These are phyloP conservation scores for Sylvilagus bachmani DNA, from an alignment of 2,113 vertebrate species.

Conservation along the genomic window DNA sequence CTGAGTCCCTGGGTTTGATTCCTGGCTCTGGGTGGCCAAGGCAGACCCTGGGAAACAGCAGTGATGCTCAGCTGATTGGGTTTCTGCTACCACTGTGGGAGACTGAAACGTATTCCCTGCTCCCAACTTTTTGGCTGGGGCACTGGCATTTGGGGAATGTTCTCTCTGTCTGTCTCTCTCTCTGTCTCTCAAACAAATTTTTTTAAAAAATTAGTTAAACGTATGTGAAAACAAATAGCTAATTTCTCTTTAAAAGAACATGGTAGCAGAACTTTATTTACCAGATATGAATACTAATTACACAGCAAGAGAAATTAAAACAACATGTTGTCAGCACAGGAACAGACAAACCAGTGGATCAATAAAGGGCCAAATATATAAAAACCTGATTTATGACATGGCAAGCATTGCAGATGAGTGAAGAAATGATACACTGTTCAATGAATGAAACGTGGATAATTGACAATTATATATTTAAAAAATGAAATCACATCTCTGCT, in stretches of 20 bases:
- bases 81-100: too few species aligned
- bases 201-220: too few species aligned
- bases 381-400: slow-evolving; percentile 1
- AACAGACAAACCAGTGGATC: neutral
- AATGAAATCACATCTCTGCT: neutral
- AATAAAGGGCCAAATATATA: neutral
- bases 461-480: neutral
- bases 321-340: neutral
- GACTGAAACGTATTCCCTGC: too few species aligned
- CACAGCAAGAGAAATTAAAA: slow-evolving; percentile 9
- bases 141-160: too few species aligned
- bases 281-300: neutral
- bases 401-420: neutral
- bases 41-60: too few species aligned
- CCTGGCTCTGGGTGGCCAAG: too few species aligned
- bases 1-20: too few species aligned
- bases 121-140: too few species aligned
- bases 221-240: neutral
- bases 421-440: neutral
- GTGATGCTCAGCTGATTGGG: too few species aligned
- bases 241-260: neutral
- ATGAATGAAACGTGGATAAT: neutral
- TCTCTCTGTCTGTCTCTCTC: too few species aligned
- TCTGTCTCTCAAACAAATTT: too few species aligned
- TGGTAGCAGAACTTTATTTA: neutral